phyloP scores from a whole-genome alignment of 2,888 invertebrate genomes.

The Sicus ferrugineus region DNA sequence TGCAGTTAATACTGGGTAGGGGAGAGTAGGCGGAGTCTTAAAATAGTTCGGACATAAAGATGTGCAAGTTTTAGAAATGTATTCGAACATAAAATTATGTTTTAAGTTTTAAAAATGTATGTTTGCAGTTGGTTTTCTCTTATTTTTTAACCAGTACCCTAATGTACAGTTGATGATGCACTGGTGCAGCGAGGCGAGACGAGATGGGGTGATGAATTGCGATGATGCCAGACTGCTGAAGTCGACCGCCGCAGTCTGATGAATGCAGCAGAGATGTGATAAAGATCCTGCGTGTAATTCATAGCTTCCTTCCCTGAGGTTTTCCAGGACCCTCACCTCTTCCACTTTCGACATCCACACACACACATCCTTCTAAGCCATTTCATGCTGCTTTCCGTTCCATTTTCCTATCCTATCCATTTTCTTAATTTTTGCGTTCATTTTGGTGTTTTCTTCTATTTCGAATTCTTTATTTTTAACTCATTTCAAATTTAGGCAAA shows the following conservation, averaged over 20 bases:
- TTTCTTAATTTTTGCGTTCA: too few species aligned
- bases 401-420: too few species aligned
- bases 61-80: slow-evolving; percentile 38
- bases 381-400: neutral
- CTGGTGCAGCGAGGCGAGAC: slow-evolving; percentile 39
- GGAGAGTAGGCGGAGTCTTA: slow-evolving; percentile 32
- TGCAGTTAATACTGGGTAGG: neutral
- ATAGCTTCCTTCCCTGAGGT: too few species aligned
- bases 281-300: too few species aligned
- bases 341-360: neutral
- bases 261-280: neutral
- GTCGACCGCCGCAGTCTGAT: neutral
- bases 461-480: neutral
- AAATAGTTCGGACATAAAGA: slow-evolving; percentile 39
- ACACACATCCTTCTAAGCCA: neutral
- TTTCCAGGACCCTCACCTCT: too few species aligned
- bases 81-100: too few species aligned
- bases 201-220: slow-evolving; percentile 1
- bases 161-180: slow-evolving; percentile 55
- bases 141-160: slow-evolving; percentile 63
- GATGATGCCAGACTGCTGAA: neutral
- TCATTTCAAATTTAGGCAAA: neutral
- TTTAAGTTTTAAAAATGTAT: too few species aligned
- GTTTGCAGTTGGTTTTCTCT: slow-evolving; percentile 47
- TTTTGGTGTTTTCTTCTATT: too few species aligned